Percentiles rank a stretch among this genome's conserved stretches.
Conservation (phyloP, 2,888 invertebrate species). For the Habrosyne pyritoides region DNA sequence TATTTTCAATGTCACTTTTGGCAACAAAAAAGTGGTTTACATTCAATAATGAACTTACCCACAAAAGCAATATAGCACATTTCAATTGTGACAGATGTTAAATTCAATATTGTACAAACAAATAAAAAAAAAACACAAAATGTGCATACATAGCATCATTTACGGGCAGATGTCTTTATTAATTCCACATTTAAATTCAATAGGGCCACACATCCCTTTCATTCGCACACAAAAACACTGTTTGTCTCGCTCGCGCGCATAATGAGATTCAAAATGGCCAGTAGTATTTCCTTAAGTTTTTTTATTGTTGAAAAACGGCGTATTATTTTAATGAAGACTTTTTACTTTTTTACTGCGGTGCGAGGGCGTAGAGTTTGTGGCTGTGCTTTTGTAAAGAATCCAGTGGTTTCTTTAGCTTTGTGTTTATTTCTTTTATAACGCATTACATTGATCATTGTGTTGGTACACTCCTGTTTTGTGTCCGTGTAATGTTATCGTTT, state of each 20-base stretch:
- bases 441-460: constrained; percentile 54
- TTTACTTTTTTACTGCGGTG: constrained; percentile 17
- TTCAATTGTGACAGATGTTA: constrained; percentile 26
- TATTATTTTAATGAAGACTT: constrained; percentile 67
- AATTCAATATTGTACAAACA: constrained; percentile 30
- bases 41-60: no score
- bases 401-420: constrained; percentile 39
- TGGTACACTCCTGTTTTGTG: constrained; percentile 45
- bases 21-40: no score
- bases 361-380: constrained; percentile 43
- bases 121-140: constrained; percentile 26
- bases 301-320: constrained; percentile 56
- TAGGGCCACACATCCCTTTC: constrained; percentile 41
- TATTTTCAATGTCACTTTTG: no score
- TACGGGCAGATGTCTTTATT: constrained; percentile 66
- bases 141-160: constrained; percentile 44
- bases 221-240: constrained; percentile 35
- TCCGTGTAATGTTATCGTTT: constrained; percentile 51
- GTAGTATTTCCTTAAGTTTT: constrained; percentile 49
- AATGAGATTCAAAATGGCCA: constrained; percentile 74
- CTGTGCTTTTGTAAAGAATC: constrained; percentile 17
- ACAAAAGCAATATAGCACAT: neutral
- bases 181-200: constrained; percentile 33
- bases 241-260: constrained; percentile 48
- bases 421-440: constrained; percentile 50